Evolutionary conservation across 53 echinoderm and acorn worm species (phyloP).

Genomic region (Luidia sarsii): DNA sequence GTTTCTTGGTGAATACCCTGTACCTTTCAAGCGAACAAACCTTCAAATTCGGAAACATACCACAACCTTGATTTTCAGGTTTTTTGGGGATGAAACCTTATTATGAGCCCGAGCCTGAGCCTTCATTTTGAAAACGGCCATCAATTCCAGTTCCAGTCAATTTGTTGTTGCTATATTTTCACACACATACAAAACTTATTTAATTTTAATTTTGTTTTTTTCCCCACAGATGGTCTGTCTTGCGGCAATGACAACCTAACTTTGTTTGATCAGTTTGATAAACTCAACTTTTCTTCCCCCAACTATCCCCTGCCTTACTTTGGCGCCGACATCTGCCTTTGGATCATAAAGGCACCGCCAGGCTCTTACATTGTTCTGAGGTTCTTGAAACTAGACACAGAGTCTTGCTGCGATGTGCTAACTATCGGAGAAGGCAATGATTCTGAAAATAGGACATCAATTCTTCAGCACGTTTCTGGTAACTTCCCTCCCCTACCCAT

Average conservation of each 20-base stretch:
- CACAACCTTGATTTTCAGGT: too few relatives aligned
- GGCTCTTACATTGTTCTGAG: conserved; percentile 26
- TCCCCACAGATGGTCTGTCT: conserved; percentile 6
- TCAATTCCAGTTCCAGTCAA: too few relatives aligned
- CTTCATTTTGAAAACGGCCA: too few relatives aligned
- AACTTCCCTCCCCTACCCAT: background rate
- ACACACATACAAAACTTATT: too few relatives aligned
- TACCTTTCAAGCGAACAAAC: too few relatives aligned
- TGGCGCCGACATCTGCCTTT: conserved; percentile 16
- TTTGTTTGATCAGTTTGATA: too few relatives aligned
- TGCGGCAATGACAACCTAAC: conserved; percentile 13
- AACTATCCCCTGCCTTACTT: conserved; percentile 16
- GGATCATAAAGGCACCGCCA: conserved; percentile 27
- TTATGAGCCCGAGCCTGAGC: too few relatives aligned
- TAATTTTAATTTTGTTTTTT: background rate
- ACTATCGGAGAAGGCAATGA: conserved; percentile 39
- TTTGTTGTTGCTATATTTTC: too few relatives aligned
- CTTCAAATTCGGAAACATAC: too few relatives aligned
- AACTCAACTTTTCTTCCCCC: conserved; percentile 41
- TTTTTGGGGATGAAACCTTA: too few relatives aligned
- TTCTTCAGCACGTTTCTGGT: background rate
- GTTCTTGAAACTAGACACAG: background rate
- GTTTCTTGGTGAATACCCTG: too few relatives aligned
- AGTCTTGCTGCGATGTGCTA: conserved; percentile 33
- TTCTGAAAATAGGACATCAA: conserved; percentile 1